Evolutionary conservation across 2,797 vertebrate species (phyloP).

Genomic region (Buceros bicornis): DNA sequence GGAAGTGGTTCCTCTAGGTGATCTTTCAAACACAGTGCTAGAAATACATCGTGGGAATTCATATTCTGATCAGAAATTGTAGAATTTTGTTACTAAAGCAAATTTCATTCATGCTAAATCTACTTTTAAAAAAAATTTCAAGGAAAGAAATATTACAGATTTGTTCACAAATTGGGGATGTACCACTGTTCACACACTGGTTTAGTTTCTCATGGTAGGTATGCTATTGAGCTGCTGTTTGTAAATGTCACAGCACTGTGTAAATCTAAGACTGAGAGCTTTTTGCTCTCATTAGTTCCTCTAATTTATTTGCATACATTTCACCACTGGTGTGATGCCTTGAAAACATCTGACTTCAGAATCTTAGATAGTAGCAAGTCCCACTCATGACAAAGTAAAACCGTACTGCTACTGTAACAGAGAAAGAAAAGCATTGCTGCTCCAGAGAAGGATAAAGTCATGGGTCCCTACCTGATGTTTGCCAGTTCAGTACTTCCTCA

Average conservation of each 20-base stretch:
- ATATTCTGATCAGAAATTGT: not conserved
- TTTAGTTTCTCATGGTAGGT: not conserved
- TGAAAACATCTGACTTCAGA: not conserved
- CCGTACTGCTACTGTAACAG: not conserved
- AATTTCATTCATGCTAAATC: not conserved
- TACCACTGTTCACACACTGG: not conserved
- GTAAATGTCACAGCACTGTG: not conserved
- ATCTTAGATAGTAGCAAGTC: not conserved
- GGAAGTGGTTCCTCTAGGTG: not conserved
- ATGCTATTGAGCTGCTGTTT: not conserved
- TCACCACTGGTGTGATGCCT: fast-evolving
- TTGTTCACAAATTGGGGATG: not conserved
- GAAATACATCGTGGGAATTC: not conserved
- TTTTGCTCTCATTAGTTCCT: not conserved
- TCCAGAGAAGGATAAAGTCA: not conserved
- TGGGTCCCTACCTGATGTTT: not conserved
- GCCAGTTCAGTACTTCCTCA: not conserved
- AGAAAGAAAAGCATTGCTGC: not conserved
- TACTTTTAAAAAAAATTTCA: not conserved
- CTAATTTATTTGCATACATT: not conserved
- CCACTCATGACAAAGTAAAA: not conserved
- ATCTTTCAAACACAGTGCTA: not conserved
- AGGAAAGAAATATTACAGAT: not conserved
- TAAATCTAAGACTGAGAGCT: not conserved
- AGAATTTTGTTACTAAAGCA: not conserved